phyloP scores from a whole-genome alignment of 2,888 invertebrate genomes.

The Rhingia rostrata region DNA sequence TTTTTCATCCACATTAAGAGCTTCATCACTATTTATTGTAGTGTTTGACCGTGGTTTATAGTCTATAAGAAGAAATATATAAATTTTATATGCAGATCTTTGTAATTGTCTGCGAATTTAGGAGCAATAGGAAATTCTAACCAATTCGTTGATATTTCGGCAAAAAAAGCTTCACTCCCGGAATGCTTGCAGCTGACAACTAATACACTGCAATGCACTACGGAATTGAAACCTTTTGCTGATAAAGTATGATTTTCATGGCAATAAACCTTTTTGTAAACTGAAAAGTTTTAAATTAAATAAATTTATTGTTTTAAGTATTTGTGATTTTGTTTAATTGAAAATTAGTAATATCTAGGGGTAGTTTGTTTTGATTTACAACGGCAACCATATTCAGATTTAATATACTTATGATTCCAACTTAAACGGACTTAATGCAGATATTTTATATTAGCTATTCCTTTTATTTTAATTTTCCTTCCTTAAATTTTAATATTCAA shows the following conservation, averaged over 20 bases:
- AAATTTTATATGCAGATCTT: too few species aligned
- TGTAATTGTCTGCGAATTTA: too few species aligned
- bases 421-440: too few species aligned
- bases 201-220: slow-evolving; percentile 96
- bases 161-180: slow-evolving; percentile 92
- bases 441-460: too few species aligned
- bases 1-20: slow-evolving; percentile 1
- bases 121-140: too few species aligned
- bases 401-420: too few species aligned
- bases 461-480: too few species aligned
- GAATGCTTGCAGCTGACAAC: slow-evolving; percentile 94
- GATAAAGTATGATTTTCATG: not conserved
- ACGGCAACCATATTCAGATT: too few species aligned
- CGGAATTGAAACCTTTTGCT: slow-evolving; percentile 91
- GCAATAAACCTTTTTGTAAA: not conserved
- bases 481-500: too few species aligned
- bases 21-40: not conserved
- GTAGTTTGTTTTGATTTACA: too few species aligned
- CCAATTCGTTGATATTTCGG: slow-evolving; percentile 13
- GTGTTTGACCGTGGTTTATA: slow-evolving; percentile 1
- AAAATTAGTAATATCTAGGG: not conserved
- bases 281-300: not conserved
- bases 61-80: slow-evolving; percentile 23
- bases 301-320: not conserved
- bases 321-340: not conserved